These are phyloP conservation scores for Galago senegalensis DNA, from an alignment of 2,797 vertebrate genomes.

Conservation along the genomic window DNA sequence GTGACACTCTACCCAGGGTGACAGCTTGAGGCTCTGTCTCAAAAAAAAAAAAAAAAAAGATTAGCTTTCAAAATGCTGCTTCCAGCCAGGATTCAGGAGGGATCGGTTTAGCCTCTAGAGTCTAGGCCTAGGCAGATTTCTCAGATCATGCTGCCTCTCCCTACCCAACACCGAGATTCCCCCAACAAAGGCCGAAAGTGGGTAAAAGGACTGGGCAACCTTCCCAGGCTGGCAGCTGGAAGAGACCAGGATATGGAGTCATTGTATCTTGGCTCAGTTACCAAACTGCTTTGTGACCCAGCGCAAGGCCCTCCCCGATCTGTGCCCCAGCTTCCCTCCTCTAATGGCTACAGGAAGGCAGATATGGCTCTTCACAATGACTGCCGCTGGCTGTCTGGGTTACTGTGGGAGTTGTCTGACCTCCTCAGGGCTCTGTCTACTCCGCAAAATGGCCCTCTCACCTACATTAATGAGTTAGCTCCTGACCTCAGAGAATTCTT, in stretches of 20 bases:
- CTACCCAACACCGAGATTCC: not conserved
- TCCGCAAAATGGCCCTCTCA: not conserved
- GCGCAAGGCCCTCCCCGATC: not conserved
- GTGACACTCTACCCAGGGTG: too few species aligned
- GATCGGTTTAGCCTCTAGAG: not conserved
- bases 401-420: not conserved
- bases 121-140: not conserved
- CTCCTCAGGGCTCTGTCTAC: not conserved
- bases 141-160: not conserved
- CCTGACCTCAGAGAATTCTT: too few species aligned
- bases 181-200: not conserved
- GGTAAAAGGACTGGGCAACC: constrained; percentile 48
- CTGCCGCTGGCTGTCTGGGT: not conserved
- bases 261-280: not conserved
- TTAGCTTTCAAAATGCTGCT: not conserved
- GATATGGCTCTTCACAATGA: not conserved
- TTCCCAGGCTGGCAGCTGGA: constrained; percentile 22
- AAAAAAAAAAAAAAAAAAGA: too few species aligned
- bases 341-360: not conserved
- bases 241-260: not conserved
- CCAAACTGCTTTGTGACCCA: not conserved
- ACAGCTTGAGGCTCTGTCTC: too few species aligned
- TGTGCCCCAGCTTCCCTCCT: not conserved
- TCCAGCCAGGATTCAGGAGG: not conserved
- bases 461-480: not conserved